phyloP scores from a whole-genome alignment of 2,888 invertebrate genomes.

The Axea sp. region DNA sequence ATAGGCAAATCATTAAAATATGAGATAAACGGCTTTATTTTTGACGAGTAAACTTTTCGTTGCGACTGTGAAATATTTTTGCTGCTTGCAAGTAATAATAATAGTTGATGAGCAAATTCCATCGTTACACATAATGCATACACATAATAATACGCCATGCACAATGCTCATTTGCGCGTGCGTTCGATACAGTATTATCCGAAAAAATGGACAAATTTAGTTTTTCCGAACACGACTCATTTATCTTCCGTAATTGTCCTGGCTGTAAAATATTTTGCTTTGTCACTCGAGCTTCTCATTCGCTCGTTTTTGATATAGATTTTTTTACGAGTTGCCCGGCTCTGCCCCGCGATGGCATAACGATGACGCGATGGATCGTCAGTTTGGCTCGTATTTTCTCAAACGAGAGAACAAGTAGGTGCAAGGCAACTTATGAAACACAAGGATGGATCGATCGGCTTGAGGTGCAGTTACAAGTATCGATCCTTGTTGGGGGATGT shows the following conservation, averaged over 20 bases:
- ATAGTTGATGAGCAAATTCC: too few relatives aligned
- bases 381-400: slow-evolving; percentile 40
- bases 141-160: too few relatives aligned
- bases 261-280: slow-evolving; percentile 41
- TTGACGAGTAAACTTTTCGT: too few relatives aligned
- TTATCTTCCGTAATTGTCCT: slow-evolving; percentile 43
- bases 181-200: too few relatives aligned
- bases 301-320: slow-evolving; percentile 35
- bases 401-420: slow-evolving; percentile 60
- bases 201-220: slow-evolving; percentile 38
- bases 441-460: slow-evolving; percentile 57
- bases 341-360: slow-evolving; percentile 16
- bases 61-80: too few relatives aligned
- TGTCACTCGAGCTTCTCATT: slow-evolving; percentile 22
- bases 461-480: slow-evolving; percentile 66
- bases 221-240: slow-evolving; percentile 36
- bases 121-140: too few relatives aligned
- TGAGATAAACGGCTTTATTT: too few relatives aligned
- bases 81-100: too few relatives aligned
- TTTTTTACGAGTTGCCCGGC: slow-evolving; percentile 14
- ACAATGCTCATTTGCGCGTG: too few relatives aligned
- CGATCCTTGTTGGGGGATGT: slow-evolving; percentile 74
- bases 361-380: slow-evolving; percentile 51
- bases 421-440: slow-evolving; percentile 55
- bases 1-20: too few relatives aligned